Evolutionary conservation across 1,140 invertebrate genomes (phyloP), one percentile per base, ranked within the genome.

Genomic region (Polypedilum vanderplanki): DNA sequence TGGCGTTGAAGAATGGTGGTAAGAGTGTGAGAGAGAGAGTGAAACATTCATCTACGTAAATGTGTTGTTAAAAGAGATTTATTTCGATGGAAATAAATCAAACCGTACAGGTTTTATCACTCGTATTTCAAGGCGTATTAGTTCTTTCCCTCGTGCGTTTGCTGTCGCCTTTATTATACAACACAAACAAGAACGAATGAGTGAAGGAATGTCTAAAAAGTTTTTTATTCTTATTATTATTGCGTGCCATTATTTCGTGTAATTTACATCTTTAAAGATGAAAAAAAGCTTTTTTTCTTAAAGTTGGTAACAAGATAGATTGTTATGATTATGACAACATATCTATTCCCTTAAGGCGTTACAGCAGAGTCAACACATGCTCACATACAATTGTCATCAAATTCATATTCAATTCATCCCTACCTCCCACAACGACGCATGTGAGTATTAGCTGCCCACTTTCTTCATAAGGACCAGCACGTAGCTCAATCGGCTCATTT

Each of bases 401-500:
- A 46, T 46, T 15, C 15, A 67, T 75, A 65, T 73, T 12, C 46
- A 77, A 76, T 73, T 74, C 15, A 5, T 33, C 24, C 24, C 89
- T 86, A 96, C 94, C 94, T 82, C 93, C 93, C 57, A 86, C 87
- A 46, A 94, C 93, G 75, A 92, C 87, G 83, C 94, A 96, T 76
- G 88, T 90, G 75, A 96, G 86, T 81, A 89, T 88, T 84, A 95
- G 89, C 76, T 90, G 88, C 12, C 90, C 88, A 18, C 91, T 93
- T 84, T 95, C 93, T 79, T 90, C 88, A 83, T 94, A 96, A 73
- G 94, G 93, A 73, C 93, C 93, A 41, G 93, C 91, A 10, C 88
- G 84, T 7, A 85, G 86, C 76, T 85, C 82, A 75, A 95, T 87
- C 79, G 90, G 87, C 78, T 88, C 87, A 67, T 90, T 91, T 75